Conservation (phyloP, 2,113 vertebrate species). For the Cynocephalus volans region DNA sequence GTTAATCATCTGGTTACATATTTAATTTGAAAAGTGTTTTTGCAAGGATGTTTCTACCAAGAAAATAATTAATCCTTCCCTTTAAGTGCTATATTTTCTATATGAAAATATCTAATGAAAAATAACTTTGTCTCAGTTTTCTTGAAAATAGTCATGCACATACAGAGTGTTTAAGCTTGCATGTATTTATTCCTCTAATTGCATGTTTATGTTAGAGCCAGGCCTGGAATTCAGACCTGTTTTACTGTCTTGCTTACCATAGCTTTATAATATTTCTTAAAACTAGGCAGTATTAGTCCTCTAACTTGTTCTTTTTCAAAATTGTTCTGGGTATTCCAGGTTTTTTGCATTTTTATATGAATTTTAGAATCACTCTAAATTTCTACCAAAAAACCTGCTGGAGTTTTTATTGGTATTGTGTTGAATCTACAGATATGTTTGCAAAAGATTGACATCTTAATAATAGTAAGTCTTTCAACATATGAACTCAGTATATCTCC, state of each 20-base stretch:
- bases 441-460: not conserved
- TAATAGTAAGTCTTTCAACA: not conserved
- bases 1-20: conserved; percentile 42
- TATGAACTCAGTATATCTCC: not conserved
- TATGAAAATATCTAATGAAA: conserved; percentile 47
- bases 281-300: not conserved
- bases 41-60: conserved; percentile 9
- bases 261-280: conserved; percentile 43
- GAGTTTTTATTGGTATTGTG: not conserved
- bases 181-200: conserved; percentile 30
- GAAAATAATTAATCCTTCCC: conserved; percentile 45
- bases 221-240: not conserved
- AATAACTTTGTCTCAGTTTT: not conserved
- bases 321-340: not conserved
- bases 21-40: conserved; percentile 56
- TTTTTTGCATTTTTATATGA: conserved; percentile 57
- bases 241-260: not conserved
- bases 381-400: not conserved
- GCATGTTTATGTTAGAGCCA: not conserved
- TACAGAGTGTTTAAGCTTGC: not conserved
- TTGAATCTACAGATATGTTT: not conserved
- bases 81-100: not conserved
- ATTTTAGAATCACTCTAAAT: conserved; percentile 36
- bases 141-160: not conserved
- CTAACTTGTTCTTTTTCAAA: conserved; percentile 50